Conservation (phyloP, 2,888 invertebrate genomes). For the Gastrophysa polygoni region DNA sequence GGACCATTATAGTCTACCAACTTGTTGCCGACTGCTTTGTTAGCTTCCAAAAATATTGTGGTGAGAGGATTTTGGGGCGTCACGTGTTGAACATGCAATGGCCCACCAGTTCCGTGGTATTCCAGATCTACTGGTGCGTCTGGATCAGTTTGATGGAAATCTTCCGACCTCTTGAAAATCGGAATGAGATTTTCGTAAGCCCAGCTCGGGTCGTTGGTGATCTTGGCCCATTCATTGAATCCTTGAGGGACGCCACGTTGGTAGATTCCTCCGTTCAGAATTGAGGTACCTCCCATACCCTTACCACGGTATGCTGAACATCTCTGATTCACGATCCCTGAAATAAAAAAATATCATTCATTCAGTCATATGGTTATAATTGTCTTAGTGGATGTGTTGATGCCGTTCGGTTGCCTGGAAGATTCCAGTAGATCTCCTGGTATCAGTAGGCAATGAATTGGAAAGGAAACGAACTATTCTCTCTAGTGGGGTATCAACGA, state of each 20-base stretch:
- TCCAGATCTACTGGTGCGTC: neutral
- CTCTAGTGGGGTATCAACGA: too few species aligned
- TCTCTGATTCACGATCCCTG: neutral
- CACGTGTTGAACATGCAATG: neutral
- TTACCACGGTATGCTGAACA: neutral
- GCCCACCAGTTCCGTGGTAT: neutral
- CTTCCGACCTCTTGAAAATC: neutral
- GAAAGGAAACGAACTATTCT: too few species aligned
- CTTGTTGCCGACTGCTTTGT: neutral
- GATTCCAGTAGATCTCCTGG: too few species aligned
- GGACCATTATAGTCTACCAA: neutral
- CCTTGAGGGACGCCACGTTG: neutral
- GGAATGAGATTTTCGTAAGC: neutral
- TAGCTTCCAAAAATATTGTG: neutral
- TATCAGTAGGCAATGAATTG: too few species aligned
- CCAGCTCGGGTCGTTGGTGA: neutral
- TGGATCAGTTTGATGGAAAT: neutral
- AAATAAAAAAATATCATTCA: slow-evolving; percentile 2
- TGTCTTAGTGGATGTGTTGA: too few species aligned
- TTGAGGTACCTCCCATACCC: slow-evolving; percentile 3
- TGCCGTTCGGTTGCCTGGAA: too few species aligned
- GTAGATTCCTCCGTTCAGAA: slow-evolving; percentile 1
- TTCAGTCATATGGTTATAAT: too few species aligned
- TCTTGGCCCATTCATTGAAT: neutral
- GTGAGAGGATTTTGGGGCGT: neutral